These are phyloP conservation scores for Capricornis sumatraensis DNA, from an alignment of 2,113 vertebrate species.

Conservation along the genomic window DNA sequence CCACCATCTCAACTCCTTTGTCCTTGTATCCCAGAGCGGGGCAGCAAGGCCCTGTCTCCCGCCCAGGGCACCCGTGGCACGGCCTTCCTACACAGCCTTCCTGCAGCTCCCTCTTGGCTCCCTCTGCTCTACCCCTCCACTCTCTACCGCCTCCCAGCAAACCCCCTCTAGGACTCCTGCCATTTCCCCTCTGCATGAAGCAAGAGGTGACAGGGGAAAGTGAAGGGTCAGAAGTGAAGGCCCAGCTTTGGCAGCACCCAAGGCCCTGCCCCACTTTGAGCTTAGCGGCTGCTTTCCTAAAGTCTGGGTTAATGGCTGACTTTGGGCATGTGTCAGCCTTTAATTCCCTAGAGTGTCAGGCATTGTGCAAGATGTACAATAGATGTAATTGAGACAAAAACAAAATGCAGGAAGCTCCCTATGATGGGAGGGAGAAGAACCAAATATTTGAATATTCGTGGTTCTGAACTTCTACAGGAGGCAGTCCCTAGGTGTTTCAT, in stretches of 20 bases:
- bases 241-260: neutral
- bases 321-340: neutral
- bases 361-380: neutral
- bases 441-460: neutral
- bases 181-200: neutral
- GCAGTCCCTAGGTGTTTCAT: neutral
- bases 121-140: neutral
- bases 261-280: neutral
- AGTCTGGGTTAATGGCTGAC: neutral
- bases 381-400: neutral
- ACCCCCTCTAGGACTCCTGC: neutral
- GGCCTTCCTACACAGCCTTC: neutral
- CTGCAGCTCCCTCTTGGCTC: rapidly evolving
- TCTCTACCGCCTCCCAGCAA: neutral
- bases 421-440: neutral
- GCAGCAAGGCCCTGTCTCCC: neutral
- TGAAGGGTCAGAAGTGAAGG: no score
- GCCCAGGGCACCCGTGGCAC: rapidly evolving
- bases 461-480: neutral
- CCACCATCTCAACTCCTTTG: neutral
- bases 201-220: neutral
- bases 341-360: neutral
- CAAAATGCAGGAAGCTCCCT: neutral
- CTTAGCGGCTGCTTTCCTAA: neutral
- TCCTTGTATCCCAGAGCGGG: neutral